phyloP scores from a whole-genome alignment of 1,140 invertebrate species.

The Leptestheria dahalacensis region DNA sequence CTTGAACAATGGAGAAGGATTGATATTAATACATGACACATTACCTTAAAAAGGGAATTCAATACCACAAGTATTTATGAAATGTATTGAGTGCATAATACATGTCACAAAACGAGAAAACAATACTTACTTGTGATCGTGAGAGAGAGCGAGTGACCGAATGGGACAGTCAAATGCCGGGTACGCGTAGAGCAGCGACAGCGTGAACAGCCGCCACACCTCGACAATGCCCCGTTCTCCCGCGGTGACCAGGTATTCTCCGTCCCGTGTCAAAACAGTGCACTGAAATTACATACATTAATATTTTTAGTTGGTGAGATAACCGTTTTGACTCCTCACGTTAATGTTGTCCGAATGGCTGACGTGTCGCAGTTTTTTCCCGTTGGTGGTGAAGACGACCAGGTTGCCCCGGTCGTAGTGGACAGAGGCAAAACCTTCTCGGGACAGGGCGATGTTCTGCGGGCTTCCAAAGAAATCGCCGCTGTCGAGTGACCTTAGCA shows the following conservation, averaged over 20 bases:
- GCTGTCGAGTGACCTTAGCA: conserved; percentile 77
- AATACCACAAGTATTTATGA: no score
- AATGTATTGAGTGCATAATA: no score
- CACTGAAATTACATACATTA: conserved; percentile 42
- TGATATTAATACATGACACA: no score
- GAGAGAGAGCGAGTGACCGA: conserved; percentile 77
- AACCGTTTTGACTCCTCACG: conserved; percentile 34
- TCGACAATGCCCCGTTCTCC: conserved; percentile 94
- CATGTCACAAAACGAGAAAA: conserved; percentile 28
- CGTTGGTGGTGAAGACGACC: conserved; percentile 85
- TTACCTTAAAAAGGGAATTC: no score
- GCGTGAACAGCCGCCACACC: conserved; percentile 93
- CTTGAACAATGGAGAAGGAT: no score
- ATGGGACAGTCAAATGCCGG: conserved; percentile 89
- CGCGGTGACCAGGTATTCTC: conserved; percentile 93
- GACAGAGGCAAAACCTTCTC: conserved; percentile 91
- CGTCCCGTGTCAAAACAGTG: conserved; percentile 85
- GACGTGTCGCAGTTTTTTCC: conserved; percentile 67
- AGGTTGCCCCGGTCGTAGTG: conserved; percentile 83
- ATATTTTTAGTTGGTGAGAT: not conserved
- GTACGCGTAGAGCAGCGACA: conserved; percentile 91
- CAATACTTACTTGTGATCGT: conserved; percentile 83
- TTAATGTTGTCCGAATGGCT: conserved; percentile 89
- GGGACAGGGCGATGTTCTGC: conserved; percentile 76
- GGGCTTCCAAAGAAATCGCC: conserved; percentile 66